phyloP scores from a whole-genome alignment of 2,888 invertebrate species.

The Xestia sexstrigata region DNA sequence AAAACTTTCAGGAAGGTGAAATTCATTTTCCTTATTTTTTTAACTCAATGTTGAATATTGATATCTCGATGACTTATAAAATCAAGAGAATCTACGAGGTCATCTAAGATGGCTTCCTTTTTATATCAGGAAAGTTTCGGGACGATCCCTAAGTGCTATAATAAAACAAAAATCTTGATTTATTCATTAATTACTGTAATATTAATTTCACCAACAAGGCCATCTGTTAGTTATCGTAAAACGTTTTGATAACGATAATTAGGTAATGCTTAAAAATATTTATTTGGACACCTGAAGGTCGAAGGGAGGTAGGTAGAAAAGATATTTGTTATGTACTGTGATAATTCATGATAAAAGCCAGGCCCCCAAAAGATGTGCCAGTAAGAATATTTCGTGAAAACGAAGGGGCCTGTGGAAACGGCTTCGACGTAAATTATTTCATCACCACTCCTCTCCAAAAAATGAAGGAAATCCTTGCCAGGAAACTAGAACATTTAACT shows the following conservation, averaged over 20 bases:
- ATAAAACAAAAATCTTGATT: conserved; percentile 27
- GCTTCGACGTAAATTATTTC: too few species aligned
- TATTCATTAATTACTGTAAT: conserved; percentile 10
- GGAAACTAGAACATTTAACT: too few species aligned
- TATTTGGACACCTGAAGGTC: conserved; percentile 44
- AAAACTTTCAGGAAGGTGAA: background rate
- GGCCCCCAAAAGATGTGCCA: conserved; percentile 8
- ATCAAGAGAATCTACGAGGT: background rate
- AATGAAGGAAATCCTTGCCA: too few species aligned
- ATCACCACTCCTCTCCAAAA: too few species aligned
- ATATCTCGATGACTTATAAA: background rate
- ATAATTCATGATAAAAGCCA: conserved; percentile 33
- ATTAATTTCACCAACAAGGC: conserved; percentile 42
- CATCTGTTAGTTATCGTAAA: conserved; percentile 15
- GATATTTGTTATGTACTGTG: conserved; percentile 25
- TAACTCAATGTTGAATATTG: background rate
- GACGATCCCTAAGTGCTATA: background rate
- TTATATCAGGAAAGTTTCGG: conserved; percentile 7
- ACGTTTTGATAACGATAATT: conserved; percentile 44
- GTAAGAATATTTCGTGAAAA: background rate
- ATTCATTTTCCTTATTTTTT: conserved; percentile 1
- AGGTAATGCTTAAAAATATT: conserved; percentile 37
- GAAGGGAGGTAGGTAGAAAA: background rate
- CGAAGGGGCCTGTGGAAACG: too few species aligned
- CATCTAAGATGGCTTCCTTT: conserved; percentile 25